Evolutionary conservation across 2,888 invertebrate genomes (phyloP), one percentile per base, ranked within the genome.

Genomic region (Subacronicta megacephala): DNA sequence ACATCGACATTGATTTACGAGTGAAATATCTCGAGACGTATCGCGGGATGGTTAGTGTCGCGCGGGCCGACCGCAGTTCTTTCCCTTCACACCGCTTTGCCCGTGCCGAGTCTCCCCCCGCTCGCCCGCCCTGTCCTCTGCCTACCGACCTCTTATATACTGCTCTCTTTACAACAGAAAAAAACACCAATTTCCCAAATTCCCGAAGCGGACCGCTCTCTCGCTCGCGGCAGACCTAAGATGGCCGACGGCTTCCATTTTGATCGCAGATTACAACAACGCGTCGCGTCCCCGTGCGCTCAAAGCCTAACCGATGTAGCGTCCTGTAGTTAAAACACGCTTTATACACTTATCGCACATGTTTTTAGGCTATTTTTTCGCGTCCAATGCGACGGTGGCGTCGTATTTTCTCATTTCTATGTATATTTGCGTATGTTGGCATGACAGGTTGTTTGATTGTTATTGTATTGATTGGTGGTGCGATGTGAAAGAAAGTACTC

Each of bases 161-260:
- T 93, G 92, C 92, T 92, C 92, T 93, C 92, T 94, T 93, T 92
- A 92, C 90, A 92, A 92, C 90, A 93, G 90, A 93, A 75, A 93
- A 89, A 93, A 93, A 92, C 91, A 93, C 92, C 92, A 92, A 92
- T 93, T 93, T 92, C 92, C 93, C 91, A 93, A 93, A 92, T 92
- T 90, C 92, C 91, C 92, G 88, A 85, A 88, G 90, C 90, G 90
- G 90, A 84, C 89, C 88, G 89, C 89, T 89, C 89, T 87, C 89
- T 89, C 93, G 90, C 93, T 90, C 92, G 89, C 88, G 88, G 88
- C 90, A 83, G 87, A 90, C 87, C 91, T 90, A 93, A 94, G 93
- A 93, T 92, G 93, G 93, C 93, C 85, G 91, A 83, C 88, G 87
- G 90, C 90, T 89, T 90, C 93, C 94, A 94, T 94, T 94, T 94